Evolutionary conservation across 2,113 vertebrate genomes (phyloP).

Genomic region (Solenodon paradoxus): DNA sequence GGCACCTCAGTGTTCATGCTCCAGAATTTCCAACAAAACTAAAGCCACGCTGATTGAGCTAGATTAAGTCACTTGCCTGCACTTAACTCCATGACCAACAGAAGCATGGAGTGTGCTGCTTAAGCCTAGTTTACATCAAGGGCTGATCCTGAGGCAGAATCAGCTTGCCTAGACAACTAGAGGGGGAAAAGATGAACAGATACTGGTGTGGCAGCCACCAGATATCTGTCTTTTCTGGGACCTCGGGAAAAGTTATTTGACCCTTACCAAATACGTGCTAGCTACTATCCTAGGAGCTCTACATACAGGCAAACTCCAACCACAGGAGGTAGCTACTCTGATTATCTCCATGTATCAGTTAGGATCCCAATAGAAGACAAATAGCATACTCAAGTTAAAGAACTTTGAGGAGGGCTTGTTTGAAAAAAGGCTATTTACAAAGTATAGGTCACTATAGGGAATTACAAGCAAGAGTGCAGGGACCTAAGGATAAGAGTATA

Average conservation of each 20-base stretch:
- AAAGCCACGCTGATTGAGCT: background rate
- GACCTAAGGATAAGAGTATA: background rate
- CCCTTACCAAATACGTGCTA: background rate
- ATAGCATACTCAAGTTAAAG: background rate
- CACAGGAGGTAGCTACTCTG: background rate
- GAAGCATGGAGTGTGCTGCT: background rate
- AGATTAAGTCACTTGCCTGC: background rate
- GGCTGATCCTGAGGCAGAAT: background rate
- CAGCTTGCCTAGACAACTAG: background rate
- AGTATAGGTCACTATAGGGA: background rate
- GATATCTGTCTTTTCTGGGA: background rate
- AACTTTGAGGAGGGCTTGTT: background rate
- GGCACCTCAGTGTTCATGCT: background rate
- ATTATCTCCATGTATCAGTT: background rate
- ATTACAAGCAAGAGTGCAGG: background rate
- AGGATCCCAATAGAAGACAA: constrained; percentile 10
- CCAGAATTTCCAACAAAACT: background rate
- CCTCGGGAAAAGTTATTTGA: background rate
- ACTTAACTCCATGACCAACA: background rate
- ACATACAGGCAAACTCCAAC: background rate
- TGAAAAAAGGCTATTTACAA: background rate
- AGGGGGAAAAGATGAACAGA: background rate
- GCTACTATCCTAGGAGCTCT: background rate
- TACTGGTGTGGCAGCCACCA: background rate
- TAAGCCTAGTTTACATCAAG: background rate